Conservation (phyloP, 2,113 vertebrate genomes). For the Trogon melanurus region DNA sequence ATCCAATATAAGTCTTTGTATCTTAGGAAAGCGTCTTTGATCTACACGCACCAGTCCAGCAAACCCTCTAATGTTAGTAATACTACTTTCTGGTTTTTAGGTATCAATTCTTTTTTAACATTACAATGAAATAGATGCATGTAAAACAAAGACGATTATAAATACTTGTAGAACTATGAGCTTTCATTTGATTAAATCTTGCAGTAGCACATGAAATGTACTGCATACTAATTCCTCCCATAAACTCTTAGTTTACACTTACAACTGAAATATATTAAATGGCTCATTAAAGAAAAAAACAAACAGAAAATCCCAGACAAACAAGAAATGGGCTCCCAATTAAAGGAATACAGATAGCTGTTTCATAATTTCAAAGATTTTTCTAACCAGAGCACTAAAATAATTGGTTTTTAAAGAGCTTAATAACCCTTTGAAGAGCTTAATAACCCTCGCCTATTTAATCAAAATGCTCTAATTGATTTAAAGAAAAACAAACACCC, state of each 20-base stretch:
- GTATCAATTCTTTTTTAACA: not conserved
- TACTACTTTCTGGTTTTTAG: not conserved
- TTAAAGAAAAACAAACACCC: not conserved
- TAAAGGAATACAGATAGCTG: not conserved
- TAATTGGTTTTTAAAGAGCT: not conserved
- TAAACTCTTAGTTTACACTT: not conserved
- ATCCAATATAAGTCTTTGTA: not conserved
- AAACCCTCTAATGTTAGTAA: not conserved
- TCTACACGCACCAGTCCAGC: not conserved
- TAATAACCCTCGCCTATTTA: not conserved
- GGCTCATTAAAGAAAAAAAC: not conserved
- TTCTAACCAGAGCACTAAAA: not conserved
- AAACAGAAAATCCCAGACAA: not conserved
- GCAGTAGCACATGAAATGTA: not conserved
- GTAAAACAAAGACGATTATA: not conserved
- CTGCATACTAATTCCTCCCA: not conserved
- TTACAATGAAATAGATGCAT: not conserved
- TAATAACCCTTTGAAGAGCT: not conserved
- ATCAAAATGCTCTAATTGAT: not conserved
- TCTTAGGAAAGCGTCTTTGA: not conserved
- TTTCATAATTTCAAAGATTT: not conserved
- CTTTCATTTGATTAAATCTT: not conserved
- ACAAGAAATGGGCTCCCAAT: not conserved
- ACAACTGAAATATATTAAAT: not conserved
- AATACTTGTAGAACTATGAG: not conserved